These are phyloP conservation scores for Pyrrhia umbra DNA, from an alignment of 2,888 invertebrate species.

Conservation along the genomic window DNA sequence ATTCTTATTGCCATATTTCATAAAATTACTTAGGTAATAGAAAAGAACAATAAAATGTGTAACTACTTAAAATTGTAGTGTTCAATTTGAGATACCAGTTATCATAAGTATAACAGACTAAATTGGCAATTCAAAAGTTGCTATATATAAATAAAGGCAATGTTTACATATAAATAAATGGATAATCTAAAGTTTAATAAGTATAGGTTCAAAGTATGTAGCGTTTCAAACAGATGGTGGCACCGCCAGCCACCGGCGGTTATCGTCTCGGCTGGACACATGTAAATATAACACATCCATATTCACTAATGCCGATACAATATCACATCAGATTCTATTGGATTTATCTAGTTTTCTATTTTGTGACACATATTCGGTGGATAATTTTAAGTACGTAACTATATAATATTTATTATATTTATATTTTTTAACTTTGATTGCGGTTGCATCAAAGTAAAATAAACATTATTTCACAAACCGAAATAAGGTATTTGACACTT, in stretches of 20 bases:
- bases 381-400: too few relatives aligned
- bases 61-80: neutral
- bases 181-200: conserved; percentile 29
- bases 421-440: neutral
- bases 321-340: conserved; percentile 43
- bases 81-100: neutral
- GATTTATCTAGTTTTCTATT: conserved; percentile 48
- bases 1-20: neutral
- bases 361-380: conserved; percentile 27
- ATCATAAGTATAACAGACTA: conserved; percentile 3
- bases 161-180: conserved; percentile 23
- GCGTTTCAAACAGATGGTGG: conserved; percentile 75
- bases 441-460: neutral
- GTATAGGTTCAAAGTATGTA: conserved; percentile 61
- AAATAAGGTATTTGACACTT: too few relatives aligned
- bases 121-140: conserved; percentile 9
- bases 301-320: conserved; percentile 49
- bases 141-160: conserved; percentile 12
- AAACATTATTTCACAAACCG: too few relatives aligned
- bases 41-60: neutral
- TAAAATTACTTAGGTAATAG: neutral
- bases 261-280: conserved; percentile 64
- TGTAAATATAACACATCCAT: conserved; percentile 41
- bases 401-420: too few relatives aligned
- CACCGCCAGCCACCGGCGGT: conserved; percentile 80